Percentiles rank a stretch among this genome's conserved stretches.
These are phyloP conservation scores for Prolemur simus DNA, from an alignment of 2,113 vertebrate species.

Conservation along the genomic window DNA sequence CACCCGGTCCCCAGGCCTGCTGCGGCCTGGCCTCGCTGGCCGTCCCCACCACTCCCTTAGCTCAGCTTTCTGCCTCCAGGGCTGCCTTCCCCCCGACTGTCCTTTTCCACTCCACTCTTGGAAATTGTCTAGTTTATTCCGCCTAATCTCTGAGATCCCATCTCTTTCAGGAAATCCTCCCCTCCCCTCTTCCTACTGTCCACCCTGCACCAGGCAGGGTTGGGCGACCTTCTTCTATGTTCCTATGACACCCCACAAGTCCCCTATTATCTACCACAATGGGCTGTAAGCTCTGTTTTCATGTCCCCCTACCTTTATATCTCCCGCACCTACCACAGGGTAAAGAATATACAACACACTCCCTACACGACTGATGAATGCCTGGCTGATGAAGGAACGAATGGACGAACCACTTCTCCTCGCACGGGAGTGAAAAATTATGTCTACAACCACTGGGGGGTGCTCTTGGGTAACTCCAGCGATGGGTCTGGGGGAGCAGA, in stretches of 20 bases:
- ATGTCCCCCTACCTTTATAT: not conserved
- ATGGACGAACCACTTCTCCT: not conserved
- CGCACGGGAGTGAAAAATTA: not conserved
- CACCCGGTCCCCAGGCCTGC: no score
- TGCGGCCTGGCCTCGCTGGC: no score
- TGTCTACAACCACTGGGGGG: not conserved
- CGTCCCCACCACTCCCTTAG: accelerated
- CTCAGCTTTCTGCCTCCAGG: not conserved
- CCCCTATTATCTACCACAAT: not conserved
- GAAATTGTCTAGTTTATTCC: not conserved
- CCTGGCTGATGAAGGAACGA: not conserved
- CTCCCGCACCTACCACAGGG: not conserved
- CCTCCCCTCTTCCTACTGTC: not conserved
- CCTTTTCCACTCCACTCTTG: not conserved
- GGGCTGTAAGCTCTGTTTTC: not conserved
- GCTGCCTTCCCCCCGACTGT: accelerated
- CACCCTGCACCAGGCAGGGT: no score
- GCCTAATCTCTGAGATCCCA: not conserved
- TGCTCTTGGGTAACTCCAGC: not conserved
- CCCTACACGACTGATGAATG: not conserved
- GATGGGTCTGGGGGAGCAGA: not conserved
- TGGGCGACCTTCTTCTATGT: not conserved
- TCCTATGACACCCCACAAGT: not conserved
- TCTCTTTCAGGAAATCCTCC: not conserved
- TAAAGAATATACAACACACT: not conserved